Evolutionary conservation across 92 coral and sea anemone species (phyloP).

Genomic region (Siderastrea siderea): DNA sequence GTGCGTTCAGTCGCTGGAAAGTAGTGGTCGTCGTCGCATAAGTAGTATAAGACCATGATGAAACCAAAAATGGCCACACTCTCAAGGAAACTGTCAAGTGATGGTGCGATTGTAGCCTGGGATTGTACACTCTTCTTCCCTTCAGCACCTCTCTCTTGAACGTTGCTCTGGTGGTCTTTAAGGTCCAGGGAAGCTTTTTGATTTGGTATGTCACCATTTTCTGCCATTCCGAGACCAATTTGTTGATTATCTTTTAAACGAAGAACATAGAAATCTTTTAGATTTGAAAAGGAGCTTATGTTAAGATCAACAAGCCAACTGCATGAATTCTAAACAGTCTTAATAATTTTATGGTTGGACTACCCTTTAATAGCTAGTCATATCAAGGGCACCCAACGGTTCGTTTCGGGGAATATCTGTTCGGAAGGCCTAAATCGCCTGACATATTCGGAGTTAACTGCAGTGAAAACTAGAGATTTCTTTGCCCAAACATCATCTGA

Average conservation of each 20-base stretch:
- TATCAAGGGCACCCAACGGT: too few species aligned
- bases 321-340: too few species aligned
- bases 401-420: too few species aligned
- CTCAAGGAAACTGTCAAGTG: conserved; percentile 68
- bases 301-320: too few species aligned
- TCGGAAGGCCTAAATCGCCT: too few species aligned
- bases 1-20: conserved; percentile 86
- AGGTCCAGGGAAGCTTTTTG: not conserved
- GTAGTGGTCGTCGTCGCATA: conserved; percentile 89
- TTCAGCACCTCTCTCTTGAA: not conserved
- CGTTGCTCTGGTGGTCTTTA: not conserved
- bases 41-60: conserved; percentile 76
- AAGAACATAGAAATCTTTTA: too few species aligned
- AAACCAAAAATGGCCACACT: conserved; percentile 63
- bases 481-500: too few species aligned
- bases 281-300: too few species aligned
- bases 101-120: conserved; percentile 1
- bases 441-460: too few species aligned
- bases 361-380: too few species aligned
- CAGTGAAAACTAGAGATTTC: too few species aligned
- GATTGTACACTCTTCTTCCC: conserved; percentile 2
- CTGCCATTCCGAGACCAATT: not conserved
- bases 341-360: too few species aligned
- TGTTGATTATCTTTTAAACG: not conserved
- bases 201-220: conserved; percentile 18